Percentiles rank a stretch among this genome's conserved stretches.
phyloP scores from a whole-genome alignment of 2,888 invertebrate species.

The Nudaria mundana region DNA sequence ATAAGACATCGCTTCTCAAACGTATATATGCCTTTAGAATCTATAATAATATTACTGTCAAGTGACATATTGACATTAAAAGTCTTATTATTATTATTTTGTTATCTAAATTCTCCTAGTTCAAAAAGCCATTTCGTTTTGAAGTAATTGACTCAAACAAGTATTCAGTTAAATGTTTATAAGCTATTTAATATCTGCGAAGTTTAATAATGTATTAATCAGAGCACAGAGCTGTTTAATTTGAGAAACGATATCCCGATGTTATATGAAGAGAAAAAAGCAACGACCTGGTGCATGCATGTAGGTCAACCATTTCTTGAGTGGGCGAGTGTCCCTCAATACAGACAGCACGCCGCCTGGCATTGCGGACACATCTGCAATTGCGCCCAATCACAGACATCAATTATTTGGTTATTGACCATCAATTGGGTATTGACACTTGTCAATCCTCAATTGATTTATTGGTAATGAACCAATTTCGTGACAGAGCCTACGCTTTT shows the following conservation, averaged over 20 bases:
- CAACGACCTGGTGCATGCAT: conserved; percentile 79
- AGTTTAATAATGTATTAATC: no score
- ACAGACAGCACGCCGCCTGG: conserved; percentile 65
- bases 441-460: neutral
- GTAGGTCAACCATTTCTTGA: conserved; percentile 80
- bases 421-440: neutral
- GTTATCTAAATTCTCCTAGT: no score
- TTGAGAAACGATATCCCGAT: conserved; percentile 3
- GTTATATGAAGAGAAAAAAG: conserved; percentile 58
- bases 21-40: no score
- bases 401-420: neutral
- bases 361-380: conserved; percentile 65
- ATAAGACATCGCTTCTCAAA: conserved; percentile 6
- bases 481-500: no score
- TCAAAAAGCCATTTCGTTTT: no score
- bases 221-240: neutral
- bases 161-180: no score
- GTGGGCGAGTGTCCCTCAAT: conserved; percentile 64
- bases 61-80: no score
- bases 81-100: no score
- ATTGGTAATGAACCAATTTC: no score
- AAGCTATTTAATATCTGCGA: no score
- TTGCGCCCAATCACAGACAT: conserved; percentile 44
- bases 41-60: no score
- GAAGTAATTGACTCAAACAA: no score